These are phyloP conservation scores for Sardina pilchardus DNA, from an alignment of 2,113 vertebrate genomes.

Conservation along the genomic window DNA sequence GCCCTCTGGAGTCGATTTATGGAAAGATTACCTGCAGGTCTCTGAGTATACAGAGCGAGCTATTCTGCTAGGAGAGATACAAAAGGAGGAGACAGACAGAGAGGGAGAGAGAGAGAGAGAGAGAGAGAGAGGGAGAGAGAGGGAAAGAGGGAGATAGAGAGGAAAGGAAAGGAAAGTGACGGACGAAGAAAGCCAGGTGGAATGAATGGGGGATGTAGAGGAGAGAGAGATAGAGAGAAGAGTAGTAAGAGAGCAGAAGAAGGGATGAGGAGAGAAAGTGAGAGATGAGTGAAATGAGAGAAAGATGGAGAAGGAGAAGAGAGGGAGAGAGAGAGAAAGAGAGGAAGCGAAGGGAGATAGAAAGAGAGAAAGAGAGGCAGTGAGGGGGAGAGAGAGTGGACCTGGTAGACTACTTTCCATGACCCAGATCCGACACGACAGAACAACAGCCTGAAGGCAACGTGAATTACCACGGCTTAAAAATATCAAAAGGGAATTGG, in stretches of 20 bases:
- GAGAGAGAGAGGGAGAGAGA: not conserved
- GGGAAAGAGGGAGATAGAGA: not conserved
- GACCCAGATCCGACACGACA: not conserved
- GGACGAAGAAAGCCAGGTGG: not conserved
- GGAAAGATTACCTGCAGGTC: not conserved
- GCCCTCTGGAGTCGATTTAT: conserved; percentile 17
- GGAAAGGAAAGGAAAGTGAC: not conserved
- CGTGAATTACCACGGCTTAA: conserved; percentile 1
- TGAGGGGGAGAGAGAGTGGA: not conserved
- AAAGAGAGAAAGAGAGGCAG: not conserved
- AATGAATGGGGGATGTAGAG: not conserved
- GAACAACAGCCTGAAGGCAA: not conserved
- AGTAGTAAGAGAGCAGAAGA: not conserved
- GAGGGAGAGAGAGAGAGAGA: not conserved
- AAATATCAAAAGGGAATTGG: not conserved
- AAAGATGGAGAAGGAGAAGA: not conserved
- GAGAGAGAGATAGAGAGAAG: not conserved
- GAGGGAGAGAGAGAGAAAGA: not conserved
- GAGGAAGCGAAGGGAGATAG: not conserved
- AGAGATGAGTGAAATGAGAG: not conserved
- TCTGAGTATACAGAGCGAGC: not conserved
- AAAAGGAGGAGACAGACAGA: not conserved
- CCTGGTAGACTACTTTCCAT: conserved; percentile 13
- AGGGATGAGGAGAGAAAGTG: not conserved
- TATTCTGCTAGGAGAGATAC: not conserved